phyloP scores from a whole-genome alignment of 1,140 invertebrate species.

The Glomeris maerens region DNA sequence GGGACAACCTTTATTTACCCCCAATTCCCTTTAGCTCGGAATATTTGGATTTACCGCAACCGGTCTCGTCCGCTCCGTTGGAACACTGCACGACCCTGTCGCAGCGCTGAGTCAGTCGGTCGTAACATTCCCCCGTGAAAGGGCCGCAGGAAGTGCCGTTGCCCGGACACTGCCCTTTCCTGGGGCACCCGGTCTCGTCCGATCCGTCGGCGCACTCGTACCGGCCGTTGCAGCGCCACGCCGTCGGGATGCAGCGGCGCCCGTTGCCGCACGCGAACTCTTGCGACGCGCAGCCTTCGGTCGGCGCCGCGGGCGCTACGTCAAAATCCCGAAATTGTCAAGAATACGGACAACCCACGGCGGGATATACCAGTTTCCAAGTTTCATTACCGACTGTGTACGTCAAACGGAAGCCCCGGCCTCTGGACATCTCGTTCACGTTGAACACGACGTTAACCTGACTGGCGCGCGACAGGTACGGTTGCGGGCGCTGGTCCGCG shows the following conservation, averaged over 20 bases:
- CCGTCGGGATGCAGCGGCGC: conserved; percentile 50
- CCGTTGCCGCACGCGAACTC: conserved; percentile 33
- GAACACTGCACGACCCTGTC: conserved; percentile 30
- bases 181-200: background rate
- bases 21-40: background rate
- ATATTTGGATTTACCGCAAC: conserved; percentile 20
- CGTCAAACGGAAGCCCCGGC: background rate
- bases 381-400: conserved; percentile 3
- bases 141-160: background rate
- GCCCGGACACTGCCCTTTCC: background rate
- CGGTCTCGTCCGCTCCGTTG: conserved; percentile 33
- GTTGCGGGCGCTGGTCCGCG: background rate
- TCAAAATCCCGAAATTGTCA: background rate
- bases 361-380: background rate
- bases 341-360: background rate
- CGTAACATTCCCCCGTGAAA: conserved; percentile 24
- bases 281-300: background rate
- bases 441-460: no score
- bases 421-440: background rate
- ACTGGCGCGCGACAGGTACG: no score
- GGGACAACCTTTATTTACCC: background rate
- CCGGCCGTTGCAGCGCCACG: conserved; percentile 57
- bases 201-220: conserved; percentile 24
- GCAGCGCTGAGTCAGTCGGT: conserved; percentile 24
- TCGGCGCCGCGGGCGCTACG: background rate